A percentile compares a stretch with the other conserved stretches of the same genome.
These are phyloP conservation scores for Chrysogorgia sp. DNA, from an alignment of 92 coral and sea anemone species.

Conservation along the genomic window DNA sequence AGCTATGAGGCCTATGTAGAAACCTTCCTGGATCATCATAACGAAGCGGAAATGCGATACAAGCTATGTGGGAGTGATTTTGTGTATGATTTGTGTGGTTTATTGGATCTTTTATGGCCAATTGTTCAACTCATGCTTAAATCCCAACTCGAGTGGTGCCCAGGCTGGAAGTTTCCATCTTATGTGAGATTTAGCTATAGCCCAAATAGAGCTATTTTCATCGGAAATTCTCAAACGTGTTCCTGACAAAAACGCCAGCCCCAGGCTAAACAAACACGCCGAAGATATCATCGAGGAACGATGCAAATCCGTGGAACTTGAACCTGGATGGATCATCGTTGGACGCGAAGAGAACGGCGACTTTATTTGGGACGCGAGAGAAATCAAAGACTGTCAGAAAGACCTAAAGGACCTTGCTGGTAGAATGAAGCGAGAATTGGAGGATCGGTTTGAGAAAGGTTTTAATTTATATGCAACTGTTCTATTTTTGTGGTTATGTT, in stretches of 20 bases:
- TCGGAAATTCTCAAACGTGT: constrained; percentile 12
- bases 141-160: constrained; percentile 38
- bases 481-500: too few species aligned
- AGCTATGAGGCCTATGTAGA: constrained; percentile 36
- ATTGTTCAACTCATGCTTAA: constrained; percentile 30
- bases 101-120: constrained; percentile 30
- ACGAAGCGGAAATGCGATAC: constrained; percentile 38
- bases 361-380: constrained; percentile 9
- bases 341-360: constrained; percentile 25
- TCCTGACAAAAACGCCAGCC: constrained; percentile 31
- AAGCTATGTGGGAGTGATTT: constrained; percentile 36
- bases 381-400: constrained; percentile 20
- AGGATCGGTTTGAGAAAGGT: constrained; percentile 14
- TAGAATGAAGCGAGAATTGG: constrained; percentile 8
- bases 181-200: constrained; percentile 15
- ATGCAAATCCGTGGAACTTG: constrained; percentile 36
- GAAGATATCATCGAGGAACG: constrained; percentile 12
- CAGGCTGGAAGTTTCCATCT: constrained; percentile 44
- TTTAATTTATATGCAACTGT: not conserved
- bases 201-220: constrained; percentile 38
- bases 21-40: constrained; percentile 31
- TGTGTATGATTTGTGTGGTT: constrained; percentile 33
- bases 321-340: constrained; percentile 44
- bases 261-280: constrained; percentile 29
- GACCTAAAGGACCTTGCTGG: constrained; percentile 21